Evolutionary conservation across 2,888 invertebrate species (phyloP).

Genomic region (Antitype chi): DNA sequence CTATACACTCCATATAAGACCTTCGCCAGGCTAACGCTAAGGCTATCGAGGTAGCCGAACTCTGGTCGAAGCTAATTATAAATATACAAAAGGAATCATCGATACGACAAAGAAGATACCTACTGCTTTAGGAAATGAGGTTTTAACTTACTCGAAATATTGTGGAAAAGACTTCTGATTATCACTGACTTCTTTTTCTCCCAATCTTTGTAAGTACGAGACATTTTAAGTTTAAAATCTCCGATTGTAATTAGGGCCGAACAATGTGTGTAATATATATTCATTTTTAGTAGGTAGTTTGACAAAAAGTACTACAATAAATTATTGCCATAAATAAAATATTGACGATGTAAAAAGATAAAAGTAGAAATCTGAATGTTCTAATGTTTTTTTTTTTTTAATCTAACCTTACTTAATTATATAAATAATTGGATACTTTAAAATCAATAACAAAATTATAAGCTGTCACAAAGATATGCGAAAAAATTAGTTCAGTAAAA

Average conservation of each 20-base stretch:
- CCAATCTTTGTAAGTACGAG: constrained; percentile 64
- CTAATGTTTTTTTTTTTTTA: neutral
- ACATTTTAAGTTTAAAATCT: constrained; percentile 56
- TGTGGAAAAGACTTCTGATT: constrained; percentile 67
- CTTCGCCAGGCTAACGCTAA: no score
- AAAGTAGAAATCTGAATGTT: neutral
- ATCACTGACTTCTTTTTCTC: constrained; percentile 64
- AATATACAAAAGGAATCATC: neutral
- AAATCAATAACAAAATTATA: neutral
- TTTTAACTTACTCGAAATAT: constrained; percentile 65
- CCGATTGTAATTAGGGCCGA: neutral
- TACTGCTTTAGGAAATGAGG: neutral
- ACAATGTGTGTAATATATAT: constrained; percentile 22
- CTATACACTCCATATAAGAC: no score
- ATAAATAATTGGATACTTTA: neutral
- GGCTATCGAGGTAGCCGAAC: neutral
- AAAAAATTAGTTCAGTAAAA: neutral
- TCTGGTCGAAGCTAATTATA: neutral
- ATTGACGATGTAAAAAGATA: neutral
- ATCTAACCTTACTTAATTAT: neutral
- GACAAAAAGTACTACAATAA: neutral
- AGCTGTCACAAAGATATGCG: no score
- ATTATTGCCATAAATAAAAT: constrained; percentile 2
- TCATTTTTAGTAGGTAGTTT: constrained; percentile 42
- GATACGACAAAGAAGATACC: neutral